Evolutionary conservation across 1,140 invertebrate species (phyloP), one percentile per base, ranked within the genome.

Genomic region (Lutraria rhynchaena): DNA sequence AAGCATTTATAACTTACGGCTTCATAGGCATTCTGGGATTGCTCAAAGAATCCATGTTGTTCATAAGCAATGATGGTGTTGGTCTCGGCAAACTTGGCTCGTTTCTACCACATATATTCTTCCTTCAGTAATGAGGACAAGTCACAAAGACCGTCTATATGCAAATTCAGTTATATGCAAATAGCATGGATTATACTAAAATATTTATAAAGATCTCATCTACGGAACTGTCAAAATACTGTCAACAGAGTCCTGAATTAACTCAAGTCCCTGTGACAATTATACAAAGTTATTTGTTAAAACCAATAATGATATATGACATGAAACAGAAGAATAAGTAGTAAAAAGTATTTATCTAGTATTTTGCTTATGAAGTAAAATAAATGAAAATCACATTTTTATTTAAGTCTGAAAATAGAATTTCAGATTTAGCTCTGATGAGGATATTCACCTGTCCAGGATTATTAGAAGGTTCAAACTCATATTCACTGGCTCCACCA

Each of bases 31-130:
- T 94, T 95, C 93, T 97, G 95, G 0, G 98, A 97, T 90, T 98
- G 96, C 90, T 99, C 97, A 90, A 98, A 99, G 92, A 98, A 98
- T 29, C 98, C 98, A 93, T 99, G 98, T 90, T 99, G 98, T 91
- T 99, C 97, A 86, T 97, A 96, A 0, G 97, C 96, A 63, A 99
- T 96, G 5, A 97, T 98, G 35, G 97, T 94, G 83, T 95, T 95
- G 0, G 98, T 99, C 90, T 99, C 98, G 0, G 95, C 94, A 90
- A 98, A 99, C 76, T 96, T 95, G 0, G 97, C 95, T 86, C 97
- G 95, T 88, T 97, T 97, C 85, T 97, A 96, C 98, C 97, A 98
- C 94, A 99, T 95, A 89, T 99, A 98, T 90, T 99, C 98, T 91
- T 99, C 98, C 90, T 96, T 95, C 31, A 99, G 93, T 24, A 96